Base-by-base conservation (phyloP, 2,113 vertebrate genomes). In the Pelusios castaneus region DNA sequence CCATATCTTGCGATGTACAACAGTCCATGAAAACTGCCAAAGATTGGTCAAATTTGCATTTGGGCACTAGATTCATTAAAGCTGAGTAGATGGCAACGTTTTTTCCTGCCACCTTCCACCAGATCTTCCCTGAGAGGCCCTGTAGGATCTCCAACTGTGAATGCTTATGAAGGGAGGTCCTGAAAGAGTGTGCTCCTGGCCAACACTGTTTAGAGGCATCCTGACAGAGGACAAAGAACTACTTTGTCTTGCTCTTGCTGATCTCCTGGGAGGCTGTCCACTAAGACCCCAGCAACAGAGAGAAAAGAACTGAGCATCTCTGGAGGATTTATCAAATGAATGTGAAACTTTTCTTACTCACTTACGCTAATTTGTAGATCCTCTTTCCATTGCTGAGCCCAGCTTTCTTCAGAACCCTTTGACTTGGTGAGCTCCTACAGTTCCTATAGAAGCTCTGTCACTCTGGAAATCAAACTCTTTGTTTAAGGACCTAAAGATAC, bases 11-110 rank as follows among this genome's bases (percentile, higher is more conserved):
- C 0, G 2, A 8, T 2, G 1, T 17, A 31, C 31, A 29, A 31
- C 27, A 60, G 43, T 6, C 34, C 29, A 80, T 82, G 60, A 47
- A 41, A 24, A 27, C 1, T 27, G 6, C 5, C 27, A 21, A 73
- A 45, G 1, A 31, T 16, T 1, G 45, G 29, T 12, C 2, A 29
- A n/a, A 24, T 8, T 1, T 17, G 9, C 8, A 12, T 0, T 21
- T 27, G 8, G 3, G 13, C 81, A 45, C 7, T 3, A 63, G 29
- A 21, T 88, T 10, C 2, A 43, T 4, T 1, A 3, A 80, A 80
- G 3, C 0, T 75, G 5, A 10, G 4, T 2, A 89, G 31, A 8
- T 2, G 14, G 51, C 51, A 55, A 14, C 14, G 24, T 56, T n/a
- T 63, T 89, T 12, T 4, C 79, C 41, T 41, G 19, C 6, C 27